phyloP scores from a whole-genome alignment of 2,797 vertebrate species.

The Acipenser oxyrinchus region DNA sequence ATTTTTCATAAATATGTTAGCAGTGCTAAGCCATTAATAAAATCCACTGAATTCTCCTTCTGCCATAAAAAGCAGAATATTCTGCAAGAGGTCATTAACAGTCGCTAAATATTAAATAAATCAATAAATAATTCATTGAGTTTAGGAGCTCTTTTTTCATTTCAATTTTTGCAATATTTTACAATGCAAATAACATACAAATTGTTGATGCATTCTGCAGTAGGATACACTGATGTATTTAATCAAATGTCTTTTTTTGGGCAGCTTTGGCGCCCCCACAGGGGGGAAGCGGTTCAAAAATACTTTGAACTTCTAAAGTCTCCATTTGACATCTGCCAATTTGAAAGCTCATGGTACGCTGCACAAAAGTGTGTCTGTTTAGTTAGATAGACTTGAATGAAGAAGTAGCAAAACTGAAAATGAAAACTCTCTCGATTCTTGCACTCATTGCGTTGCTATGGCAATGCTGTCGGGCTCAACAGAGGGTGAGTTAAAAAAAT shows the following conservation, averaged over 20 bases:
- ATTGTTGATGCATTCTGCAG: too few relatives aligned
- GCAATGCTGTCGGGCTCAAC: slow-evolving; percentile 34
- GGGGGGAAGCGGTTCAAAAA: slow-evolving; percentile 22
- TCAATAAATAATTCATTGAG: too few relatives aligned
- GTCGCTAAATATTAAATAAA: too few relatives aligned
- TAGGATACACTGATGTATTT: too few relatives aligned
- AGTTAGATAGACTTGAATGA: slow-evolving; percentile 20
- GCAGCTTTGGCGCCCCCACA: not conserved
- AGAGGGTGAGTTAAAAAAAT: slow-evolving; percentile 35
- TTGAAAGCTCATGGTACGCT: slow-evolving; percentile 6
- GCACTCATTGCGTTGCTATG: slow-evolving; percentile 30
- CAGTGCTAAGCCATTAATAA: too few relatives aligned
- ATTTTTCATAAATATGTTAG: too few relatives aligned
- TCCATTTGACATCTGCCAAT: slow-evolving; percentile 15
- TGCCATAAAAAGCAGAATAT: too few relatives aligned
- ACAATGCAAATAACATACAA: too few relatives aligned
- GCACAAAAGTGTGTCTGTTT: slow-evolving; percentile 16
- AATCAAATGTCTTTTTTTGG: not conserved
- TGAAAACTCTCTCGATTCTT: slow-evolving; percentile 28
- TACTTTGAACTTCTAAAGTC: slow-evolving; percentile 28
- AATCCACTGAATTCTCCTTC: too few relatives aligned
- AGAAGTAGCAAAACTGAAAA: slow-evolving; percentile 30
- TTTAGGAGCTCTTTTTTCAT: too few relatives aligned
- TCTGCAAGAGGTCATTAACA: too few relatives aligned
- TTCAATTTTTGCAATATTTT: too few relatives aligned